Conservation (phyloP, 1,140 invertebrate species). For the Apocrypta bakeri region DNA sequence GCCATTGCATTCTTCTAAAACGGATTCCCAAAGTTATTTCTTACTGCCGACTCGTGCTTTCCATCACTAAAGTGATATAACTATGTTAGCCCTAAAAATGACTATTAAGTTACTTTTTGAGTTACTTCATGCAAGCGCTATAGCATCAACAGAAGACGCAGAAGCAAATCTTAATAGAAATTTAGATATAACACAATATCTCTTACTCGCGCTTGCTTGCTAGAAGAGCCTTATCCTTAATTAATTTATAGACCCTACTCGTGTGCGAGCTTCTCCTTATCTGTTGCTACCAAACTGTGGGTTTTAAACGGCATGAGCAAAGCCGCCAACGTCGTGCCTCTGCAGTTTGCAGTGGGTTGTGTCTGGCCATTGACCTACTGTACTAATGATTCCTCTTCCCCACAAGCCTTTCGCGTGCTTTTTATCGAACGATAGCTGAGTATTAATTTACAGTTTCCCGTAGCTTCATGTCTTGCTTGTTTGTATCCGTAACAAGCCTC, state of each 20-base stretch:
- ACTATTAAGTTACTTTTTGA: not conserved
- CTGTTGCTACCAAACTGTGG: not conserved
- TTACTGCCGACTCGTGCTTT: not conserved
- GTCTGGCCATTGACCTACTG: not conserved
- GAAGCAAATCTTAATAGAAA: not conserved
- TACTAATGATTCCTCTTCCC: not conserved
- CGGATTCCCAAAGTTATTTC: not conserved
- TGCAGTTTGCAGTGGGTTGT: not conserved
- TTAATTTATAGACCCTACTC: conserved; percentile 18
- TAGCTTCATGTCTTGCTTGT: too few species aligned
- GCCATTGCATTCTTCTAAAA: not conserved
- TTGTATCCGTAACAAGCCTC: not conserved
- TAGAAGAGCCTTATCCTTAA: not conserved
- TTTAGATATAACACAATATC: not conserved
- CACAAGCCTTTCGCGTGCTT: not conserved
- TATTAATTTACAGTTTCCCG: not conserved
- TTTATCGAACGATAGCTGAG: not conserved
- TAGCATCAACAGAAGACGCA: not conserved
- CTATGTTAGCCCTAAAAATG: too few species aligned
- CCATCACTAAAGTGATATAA: too few species aligned
- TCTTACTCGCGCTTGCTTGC: not conserved
- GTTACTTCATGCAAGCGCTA: too few species aligned
- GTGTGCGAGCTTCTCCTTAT: not conserved
- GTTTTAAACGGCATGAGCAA: not conserved
- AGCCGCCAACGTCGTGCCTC: not conserved